Percentiles rank a stretch among this genome's conserved stretches.
Evolutionary conservation across 1,140 invertebrate genomes (phyloP).

Genomic region (Anagrus nilaparvatae): DNA sequence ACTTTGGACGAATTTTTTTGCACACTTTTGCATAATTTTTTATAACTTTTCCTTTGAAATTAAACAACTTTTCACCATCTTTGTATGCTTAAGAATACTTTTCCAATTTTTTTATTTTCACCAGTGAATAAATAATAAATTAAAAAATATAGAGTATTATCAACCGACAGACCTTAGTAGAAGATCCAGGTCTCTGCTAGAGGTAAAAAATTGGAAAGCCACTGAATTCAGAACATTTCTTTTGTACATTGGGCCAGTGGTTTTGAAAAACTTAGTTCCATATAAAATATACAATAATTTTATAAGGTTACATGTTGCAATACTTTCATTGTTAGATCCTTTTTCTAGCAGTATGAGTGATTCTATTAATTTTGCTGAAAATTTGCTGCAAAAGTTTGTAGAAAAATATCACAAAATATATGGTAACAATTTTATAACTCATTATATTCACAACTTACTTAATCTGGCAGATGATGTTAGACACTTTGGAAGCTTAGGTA

Average conservation of each 20-base stretch:
- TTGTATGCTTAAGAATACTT: too few relatives aligned
- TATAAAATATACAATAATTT: too few relatives aligned
- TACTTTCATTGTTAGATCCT: conserved; percentile 18
- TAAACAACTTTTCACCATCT: too few relatives aligned
- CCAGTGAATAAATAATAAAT: too few relatives aligned
- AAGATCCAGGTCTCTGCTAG: conserved; percentile 23
- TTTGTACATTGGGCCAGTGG: conserved; percentile 17
- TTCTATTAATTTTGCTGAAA: conserved; percentile 13
- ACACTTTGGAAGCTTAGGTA: conserved; percentile 13
- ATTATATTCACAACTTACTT: conserved; percentile 17
- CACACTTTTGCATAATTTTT: too few relatives aligned
- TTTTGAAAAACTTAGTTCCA: conserved; percentile 31
- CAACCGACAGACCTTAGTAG: conserved; percentile 27
- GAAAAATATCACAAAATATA: conserved; percentile 12
- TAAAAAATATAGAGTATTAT: too few relatives aligned
- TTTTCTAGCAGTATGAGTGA: not conserved
- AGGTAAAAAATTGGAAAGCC: conserved; percentile 34
- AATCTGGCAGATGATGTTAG: conserved; percentile 14
- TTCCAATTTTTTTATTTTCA: too few relatives aligned
- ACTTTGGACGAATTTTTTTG: too few relatives aligned
- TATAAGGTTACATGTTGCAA: conserved; percentile 26
- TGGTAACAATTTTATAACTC: conserved; percentile 10
- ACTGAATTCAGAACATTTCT: conserved; percentile 35
- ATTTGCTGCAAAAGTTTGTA: conserved; percentile 17
- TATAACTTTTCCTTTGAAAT: too few relatives aligned